Evolutionary conservation across 2,113 vertebrate genomes (phyloP).

Genomic region (Rhegmatorhina hoffmannsi): DNA sequence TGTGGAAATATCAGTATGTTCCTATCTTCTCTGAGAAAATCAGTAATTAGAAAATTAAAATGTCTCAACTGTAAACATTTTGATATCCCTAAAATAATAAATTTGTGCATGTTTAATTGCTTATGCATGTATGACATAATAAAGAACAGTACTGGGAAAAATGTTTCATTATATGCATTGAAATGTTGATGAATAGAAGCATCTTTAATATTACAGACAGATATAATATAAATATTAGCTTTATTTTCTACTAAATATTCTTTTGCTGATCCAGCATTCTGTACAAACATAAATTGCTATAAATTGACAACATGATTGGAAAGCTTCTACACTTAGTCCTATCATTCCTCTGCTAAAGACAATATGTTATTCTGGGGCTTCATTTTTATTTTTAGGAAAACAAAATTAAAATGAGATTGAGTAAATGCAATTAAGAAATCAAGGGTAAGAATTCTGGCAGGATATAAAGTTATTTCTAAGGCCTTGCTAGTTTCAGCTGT

Average conservation of each 20-base stretch:
- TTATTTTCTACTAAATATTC: not conserved
- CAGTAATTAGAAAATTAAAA: not conserved
- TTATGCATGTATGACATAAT: fast-evolving
- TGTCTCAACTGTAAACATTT: not conserved
- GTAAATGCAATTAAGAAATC: not conserved
- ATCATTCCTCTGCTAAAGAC: not conserved
- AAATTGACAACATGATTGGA: not conserved
- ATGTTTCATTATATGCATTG: not conserved
- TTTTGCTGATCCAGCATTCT: not conserved
- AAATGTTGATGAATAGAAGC: not conserved
- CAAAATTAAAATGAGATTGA: not conserved
- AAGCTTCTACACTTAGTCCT: not conserved
- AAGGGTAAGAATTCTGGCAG: not conserved
- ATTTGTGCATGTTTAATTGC: not conserved
- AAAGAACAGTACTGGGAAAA: not conserved
- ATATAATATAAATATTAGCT: not conserved
- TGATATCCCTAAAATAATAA: not conserved
- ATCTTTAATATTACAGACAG: not conserved
- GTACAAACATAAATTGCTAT: not conserved
- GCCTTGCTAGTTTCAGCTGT: not conserved
- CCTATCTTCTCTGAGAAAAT: not conserved
- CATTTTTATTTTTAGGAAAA: not conserved
- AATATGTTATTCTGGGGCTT: not conserved
- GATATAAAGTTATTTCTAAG: not conserved
- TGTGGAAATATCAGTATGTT: not conserved